Conservation (phyloP, 2,888 invertebrate species). For the Rhabditoides inermis region DNA sequence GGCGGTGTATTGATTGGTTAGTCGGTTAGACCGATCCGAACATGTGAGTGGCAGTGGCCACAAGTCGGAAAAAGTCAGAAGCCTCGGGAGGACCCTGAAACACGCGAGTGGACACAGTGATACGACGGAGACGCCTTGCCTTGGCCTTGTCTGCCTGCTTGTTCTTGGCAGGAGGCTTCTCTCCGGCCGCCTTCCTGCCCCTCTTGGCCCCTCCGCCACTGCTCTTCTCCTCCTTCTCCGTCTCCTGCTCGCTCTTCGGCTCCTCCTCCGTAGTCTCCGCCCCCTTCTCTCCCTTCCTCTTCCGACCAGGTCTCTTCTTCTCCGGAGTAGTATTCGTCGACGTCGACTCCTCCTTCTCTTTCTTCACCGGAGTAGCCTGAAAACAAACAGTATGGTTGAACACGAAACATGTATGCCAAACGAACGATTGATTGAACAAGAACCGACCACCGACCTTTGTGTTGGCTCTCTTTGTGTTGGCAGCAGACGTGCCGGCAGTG, state of each 20-base stretch:
- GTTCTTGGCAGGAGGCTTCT: constrained; percentile 3
- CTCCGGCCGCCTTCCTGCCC: not conserved
- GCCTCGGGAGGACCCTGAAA: not conserved
- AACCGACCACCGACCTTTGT: too few species aligned
- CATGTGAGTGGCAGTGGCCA: constrained; percentile 27
- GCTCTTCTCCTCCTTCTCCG: not conserved
- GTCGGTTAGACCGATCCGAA: constrained; percentile 10
- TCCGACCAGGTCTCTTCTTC: too few species aligned
- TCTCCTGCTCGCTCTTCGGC: constrained; percentile 8
- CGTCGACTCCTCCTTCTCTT: too few species aligned
- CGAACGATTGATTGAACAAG: too few species aligned
- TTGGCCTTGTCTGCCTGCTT: not conserved
- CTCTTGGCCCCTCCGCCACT: not conserved
- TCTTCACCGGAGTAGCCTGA: too few species aligned
- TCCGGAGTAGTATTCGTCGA: too few species aligned
- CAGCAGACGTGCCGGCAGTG: too few species aligned
- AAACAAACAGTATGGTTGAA: too few species aligned
- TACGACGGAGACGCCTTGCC: not conserved
- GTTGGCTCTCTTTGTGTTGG: too few species aligned
- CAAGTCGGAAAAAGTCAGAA: constrained; percentile 20
- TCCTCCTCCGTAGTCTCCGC: constrained; percentile 1
- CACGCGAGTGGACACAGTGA: not conserved
- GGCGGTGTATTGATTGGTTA: not conserved
- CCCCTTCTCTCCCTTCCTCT: too few species aligned
- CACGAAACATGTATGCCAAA: too few species aligned